Evolutionary conservation across 2,797 vertebrate species (phyloP).

Genomic region (Dermochelys coriacea): DNA sequence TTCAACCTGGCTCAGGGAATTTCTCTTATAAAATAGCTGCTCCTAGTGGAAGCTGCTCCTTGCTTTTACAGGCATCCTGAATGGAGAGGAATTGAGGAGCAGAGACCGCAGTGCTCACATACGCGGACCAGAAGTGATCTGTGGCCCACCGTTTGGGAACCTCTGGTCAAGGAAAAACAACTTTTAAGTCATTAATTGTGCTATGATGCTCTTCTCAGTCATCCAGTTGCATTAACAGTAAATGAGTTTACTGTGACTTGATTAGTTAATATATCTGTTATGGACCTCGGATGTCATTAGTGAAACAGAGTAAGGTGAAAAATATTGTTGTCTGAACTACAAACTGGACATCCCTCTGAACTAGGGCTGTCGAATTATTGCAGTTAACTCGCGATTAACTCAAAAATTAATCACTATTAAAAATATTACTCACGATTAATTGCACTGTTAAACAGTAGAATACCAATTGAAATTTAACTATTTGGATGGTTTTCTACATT

Average conservation of each 20-base stretch:
- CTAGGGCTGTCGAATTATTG: no score
- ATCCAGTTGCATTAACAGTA: neutral
- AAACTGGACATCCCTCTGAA: neutral
- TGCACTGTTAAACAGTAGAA: no score
- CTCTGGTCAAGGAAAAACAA: neutral
- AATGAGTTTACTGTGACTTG: neutral
- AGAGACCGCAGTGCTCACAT: accelerated
- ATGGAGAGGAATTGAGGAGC: neutral
- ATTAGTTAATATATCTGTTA: neutral
- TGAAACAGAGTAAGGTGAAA: neutral
- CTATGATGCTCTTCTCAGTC: neutral
- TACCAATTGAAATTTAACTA: no score
- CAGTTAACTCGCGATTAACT: no score
- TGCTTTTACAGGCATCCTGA: neutral
- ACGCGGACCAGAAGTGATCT: neutral
- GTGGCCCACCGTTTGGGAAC: neutral
- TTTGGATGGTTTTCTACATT: no score
- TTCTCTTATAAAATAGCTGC: neutral
- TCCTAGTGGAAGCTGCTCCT: neutral
- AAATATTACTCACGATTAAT: no score
- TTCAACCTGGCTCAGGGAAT: neutral
- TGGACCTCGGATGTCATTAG: neutral
- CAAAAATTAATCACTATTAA: no score
- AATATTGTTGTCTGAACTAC: neutral
- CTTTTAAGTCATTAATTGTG: no score